phyloP scores from a whole-genome alignment of 2,888 invertebrate species.

The Trachelus troglodyta region DNA sequence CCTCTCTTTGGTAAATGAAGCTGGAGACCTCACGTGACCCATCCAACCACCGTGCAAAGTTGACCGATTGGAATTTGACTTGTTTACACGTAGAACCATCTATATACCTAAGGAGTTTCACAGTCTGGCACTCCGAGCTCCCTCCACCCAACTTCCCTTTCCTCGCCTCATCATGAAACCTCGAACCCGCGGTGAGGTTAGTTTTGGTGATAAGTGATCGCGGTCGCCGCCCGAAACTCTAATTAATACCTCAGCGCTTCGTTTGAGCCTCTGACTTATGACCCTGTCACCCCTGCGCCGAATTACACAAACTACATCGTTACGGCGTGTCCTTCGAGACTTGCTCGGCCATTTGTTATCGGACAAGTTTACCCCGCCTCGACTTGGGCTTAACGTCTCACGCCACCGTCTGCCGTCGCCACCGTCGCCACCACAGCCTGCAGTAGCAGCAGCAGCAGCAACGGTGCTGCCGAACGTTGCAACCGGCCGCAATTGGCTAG shows the following conservation, averaged over 20 bases:
- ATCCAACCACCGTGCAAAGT: neutral
- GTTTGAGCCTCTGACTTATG: slow-evolving; percentile 65
- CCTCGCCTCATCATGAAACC: neutral
- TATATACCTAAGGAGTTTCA: neutral
- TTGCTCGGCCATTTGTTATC: slow-evolving; percentile 58
- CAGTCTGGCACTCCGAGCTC: neutral
- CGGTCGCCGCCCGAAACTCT: slow-evolving; percentile 61
- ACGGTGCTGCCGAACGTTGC: neutral
- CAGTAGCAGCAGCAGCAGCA: neutral
- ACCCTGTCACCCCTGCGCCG: slow-evolving; percentile 53
- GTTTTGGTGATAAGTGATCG: slow-evolving; percentile 64
- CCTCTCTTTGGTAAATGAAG: neutral
- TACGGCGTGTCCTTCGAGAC: slow-evolving; percentile 49
- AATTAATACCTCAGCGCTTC: slow-evolving; percentile 65
- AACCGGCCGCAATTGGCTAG: neutral
- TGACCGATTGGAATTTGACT: neutral
- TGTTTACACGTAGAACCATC: neutral
- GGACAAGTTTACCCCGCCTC: slow-evolving; percentile 39
- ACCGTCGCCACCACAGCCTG: neutral
- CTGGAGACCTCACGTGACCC: neutral
- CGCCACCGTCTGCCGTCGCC: neutral
- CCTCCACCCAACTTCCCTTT: no score
- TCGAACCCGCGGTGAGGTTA: slow-evolving; percentile 21
- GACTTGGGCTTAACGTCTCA: neutral
- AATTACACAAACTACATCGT: slow-evolving; percentile 57